Base-by-base conservation (phyloP, 2,888 invertebrate genomes). In the Sesia bembeciformis region DNA sequence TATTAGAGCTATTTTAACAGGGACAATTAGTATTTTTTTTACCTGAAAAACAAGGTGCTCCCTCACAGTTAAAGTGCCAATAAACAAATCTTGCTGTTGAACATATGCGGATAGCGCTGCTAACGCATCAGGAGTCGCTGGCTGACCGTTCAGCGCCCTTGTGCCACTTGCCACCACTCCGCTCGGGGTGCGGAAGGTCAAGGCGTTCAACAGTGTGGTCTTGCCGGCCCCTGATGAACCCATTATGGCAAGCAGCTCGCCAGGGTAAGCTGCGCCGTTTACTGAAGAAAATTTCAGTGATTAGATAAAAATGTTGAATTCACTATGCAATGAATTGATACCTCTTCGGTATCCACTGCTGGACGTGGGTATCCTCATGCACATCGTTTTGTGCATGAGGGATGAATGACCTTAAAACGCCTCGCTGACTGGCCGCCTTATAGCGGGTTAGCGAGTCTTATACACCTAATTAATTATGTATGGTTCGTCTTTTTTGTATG, bases 221-320 rank as follows among this genome's bases (percentile, higher is more conserved):
- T 98, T 98, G 3, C 98, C 98, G 0, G 98, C 97, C 0, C 98
- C 98, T 40, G 95, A 96, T 0, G 96, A 94, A 0, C 97, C 97
- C 93, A 97, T 93, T 52, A 97, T 94, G 2, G 97, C 96, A 51
- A 97, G 84, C 40, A 97, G 81, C 74, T 97, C 96, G 0, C 97
- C 97, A 0, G 97, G 95, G 72, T 94, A 92, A 0, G 97, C 97
- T 1, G 94, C 92, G 0, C 97, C 97, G 62, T 91, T 94, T 4
- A 96, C 96, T 96, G 68, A 4, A 38, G 23, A 53, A 56, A 56
- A 50, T 38, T 23, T 23, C 23, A 23, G 23, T 23, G 23, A 23
- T 23, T 23, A 23, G 23, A 23, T 23, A n/a, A n/a, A n/a, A n/a
- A n/a, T n/a, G n/a, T n/a, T n/a, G 23, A 23, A 23, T 23, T 23